Evolutionary conservation across 2,888 invertebrate genomes (phyloP), one percentile per base, ranked within the genome.

Genomic region (Odontothrips loti): DNA sequence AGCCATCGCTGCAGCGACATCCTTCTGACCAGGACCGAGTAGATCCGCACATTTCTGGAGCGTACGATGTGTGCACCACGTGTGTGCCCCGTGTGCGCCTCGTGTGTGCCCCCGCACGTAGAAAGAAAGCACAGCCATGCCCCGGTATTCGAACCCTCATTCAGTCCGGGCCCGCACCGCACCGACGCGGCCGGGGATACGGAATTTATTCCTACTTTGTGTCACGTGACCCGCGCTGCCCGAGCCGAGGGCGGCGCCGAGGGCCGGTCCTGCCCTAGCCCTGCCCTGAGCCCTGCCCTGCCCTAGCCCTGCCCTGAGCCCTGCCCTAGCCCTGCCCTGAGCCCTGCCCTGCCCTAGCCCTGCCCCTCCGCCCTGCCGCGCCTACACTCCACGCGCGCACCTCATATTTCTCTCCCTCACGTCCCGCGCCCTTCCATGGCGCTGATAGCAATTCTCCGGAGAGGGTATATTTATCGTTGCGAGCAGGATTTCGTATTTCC

Each of bases 401-500:
- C 58, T 58, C 20, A 58, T 17, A 58, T 58, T 43, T 43, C 34
- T 43, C 58, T 15, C 58, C 17, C 58, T 15, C 15, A 11, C 58
- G 15, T 20, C 15, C 20, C 58, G 17, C 17, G 15, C 58, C 58
- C 58, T 58, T 58, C 58, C 34, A 58, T 17, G 27, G 23, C 23
- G 68, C 23, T 75, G 68, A 75, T 75, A 27, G 68, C 23, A 27
- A 27, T n/a, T 23, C 23, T 23, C 23, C 23, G 27, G 68, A 75
- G 68, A 27, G 68, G 27, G 68, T 75, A 75, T 75, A 75, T 27
- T 75, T 75, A 75, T 75, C 68, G 68, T 27, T 23, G 68, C 23
- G 68, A 75, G 51, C n/a, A 68, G 68, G 68, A 75, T 75, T 75
- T 75, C 68, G 68, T 27, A 27, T 27, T 75, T 27, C 68, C 27